phyloP scores from a whole-genome alignment of 2,888 invertebrate genomes.

The Tubulanus polymorphus region DNA sequence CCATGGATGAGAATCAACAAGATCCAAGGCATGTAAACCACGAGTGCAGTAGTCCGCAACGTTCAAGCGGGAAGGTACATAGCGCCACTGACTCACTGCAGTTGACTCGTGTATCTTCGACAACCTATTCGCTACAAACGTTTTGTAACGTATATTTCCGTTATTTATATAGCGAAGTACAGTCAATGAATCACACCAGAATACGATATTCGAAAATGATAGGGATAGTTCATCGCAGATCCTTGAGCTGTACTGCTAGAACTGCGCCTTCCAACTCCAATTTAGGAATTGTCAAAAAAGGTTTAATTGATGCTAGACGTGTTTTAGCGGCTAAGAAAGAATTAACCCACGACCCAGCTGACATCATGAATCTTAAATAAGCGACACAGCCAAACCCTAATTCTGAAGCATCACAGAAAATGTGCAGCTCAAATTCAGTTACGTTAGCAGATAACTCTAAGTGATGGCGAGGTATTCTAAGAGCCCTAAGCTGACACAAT shows the following conservation, averaged over 20 bases:
- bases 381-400: slow-evolving; percentile 5
- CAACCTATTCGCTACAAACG: background rate
- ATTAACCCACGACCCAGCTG: background rate
- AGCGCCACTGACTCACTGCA: background rate
- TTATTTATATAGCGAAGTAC: background rate
- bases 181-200: background rate
- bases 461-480: slow-evolving; percentile 4
- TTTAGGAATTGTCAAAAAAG: slow-evolving; percentile 3
- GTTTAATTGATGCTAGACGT: slow-evolving; percentile 6
- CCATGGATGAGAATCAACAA: background rate
- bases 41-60: background rate
- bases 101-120: background rate
- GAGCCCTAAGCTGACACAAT: background rate
- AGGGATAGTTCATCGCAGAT: background rate
- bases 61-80: background rate
- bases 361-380: slow-evolving; percentile 4
- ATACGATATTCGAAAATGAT: background rate
- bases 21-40: background rate
- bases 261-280: slow-evolving; percentile 7
- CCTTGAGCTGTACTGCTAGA: background rate
- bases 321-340: slow-evolving; percentile 6
- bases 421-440: background rate
- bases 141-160: background rate
- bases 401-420: slow-evolving; percentile 8
- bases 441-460: background rate